Evolutionary conservation across 2,888 invertebrate species (phyloP).

Genomic region (Podabrus alpinus): DNA sequence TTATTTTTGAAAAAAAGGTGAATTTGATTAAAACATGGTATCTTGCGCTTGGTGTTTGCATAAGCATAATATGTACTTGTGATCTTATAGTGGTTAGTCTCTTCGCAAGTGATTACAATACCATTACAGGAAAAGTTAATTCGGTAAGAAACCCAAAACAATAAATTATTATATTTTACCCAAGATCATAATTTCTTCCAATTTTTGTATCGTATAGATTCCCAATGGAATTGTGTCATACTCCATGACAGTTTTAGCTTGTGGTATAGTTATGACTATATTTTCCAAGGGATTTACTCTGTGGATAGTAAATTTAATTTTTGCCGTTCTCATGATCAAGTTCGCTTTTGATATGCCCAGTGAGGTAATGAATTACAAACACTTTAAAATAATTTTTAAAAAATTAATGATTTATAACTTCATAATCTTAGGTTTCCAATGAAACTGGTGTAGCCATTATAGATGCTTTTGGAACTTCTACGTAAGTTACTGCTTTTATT

Average conservation of each 20-base stretch:
- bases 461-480: not conserved
- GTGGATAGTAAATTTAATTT: slow-evolving; percentile 8
- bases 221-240: not conserved
- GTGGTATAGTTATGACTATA: slow-evolving; percentile 7
- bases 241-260: slow-evolving; percentile 1
- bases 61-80: not conserved
- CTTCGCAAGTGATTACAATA: slow-evolving; percentile 3
- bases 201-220: not conserved
- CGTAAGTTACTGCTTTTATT: not conserved
- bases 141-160: not conserved
- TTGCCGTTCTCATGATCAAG: not conserved
- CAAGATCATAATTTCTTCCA: not conserved
- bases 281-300: slow-evolving; percentile 1
- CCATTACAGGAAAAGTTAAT: not conserved
- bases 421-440: not conserved
- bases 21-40: not conserved
- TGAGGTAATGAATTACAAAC: not conserved
- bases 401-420: not conserved
- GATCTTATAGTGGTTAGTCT: not conserved
- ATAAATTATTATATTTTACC: not conserved
- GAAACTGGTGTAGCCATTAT: not conserved
- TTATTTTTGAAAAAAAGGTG: not conserved
- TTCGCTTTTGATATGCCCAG: not conserved
- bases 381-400: too few species aligned
- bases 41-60: not conserved